Evolutionary conservation across 2,888 invertebrate genomes (phyloP).

Genomic region (Portevinia maculata): DNA sequence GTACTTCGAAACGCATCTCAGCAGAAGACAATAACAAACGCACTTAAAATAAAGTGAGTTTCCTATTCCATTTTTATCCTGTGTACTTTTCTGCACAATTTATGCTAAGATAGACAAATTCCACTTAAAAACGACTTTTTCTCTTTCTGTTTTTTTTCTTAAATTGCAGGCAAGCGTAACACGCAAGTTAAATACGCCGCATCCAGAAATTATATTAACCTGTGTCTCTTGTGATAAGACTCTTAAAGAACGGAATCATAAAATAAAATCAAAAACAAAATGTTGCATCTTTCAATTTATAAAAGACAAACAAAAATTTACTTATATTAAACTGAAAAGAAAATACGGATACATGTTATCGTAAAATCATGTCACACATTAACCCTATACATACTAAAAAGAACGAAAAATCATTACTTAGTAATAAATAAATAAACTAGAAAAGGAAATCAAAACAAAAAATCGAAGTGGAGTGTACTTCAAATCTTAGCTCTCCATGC

Average conservation of each 20-base stretch:
- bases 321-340: slow-evolving; percentile 23
- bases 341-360: not conserved
- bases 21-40: slow-evolving; percentile 30
- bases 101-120: not conserved
- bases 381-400: slow-evolving; percentile 36
- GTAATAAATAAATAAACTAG: slow-evolving; percentile 27
- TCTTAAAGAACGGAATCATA: not conserved
- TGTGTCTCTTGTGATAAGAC: slow-evolving; percentile 19
- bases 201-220: slow-evolving; percentile 8
- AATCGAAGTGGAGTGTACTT: slow-evolving; percentile 44
- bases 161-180: slow-evolving; percentile 62
- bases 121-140: slow-evolving; percentile 19
- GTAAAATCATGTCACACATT: slow-evolving; percentile 47
- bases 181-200: slow-evolving; percentile 9
- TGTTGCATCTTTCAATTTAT: slow-evolving; percentile 55
- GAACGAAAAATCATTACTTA: slow-evolving; percentile 11
- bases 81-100: slow-evolving; percentile 18
- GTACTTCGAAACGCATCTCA: slow-evolving; percentile 21
- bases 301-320: slow-evolving; percentile 36
- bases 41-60: slow-evolving; percentile 67
- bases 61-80: not conserved
- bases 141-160: slow-evolving; percentile 23
- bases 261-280: slow-evolving; percentile 8
- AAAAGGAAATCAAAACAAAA: slow-evolving; percentile 27
- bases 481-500: slow-evolving; percentile 28